These are phyloP conservation scores for Porites lobata DNA, from an alignment of 92 coral and sea anemone species.

Conservation along the genomic window DNA sequence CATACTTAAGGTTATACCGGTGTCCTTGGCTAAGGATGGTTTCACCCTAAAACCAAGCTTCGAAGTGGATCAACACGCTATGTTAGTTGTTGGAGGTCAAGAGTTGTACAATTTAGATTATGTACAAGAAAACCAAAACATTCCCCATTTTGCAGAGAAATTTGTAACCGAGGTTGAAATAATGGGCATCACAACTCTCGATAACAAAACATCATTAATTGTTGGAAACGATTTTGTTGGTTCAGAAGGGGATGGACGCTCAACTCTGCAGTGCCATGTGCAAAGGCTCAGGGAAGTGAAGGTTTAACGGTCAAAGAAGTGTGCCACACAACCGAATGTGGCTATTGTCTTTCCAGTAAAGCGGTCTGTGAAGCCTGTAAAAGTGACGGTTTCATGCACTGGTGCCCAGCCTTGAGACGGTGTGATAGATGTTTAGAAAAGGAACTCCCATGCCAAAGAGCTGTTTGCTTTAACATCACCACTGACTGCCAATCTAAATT, in stretches of 20 bases:
- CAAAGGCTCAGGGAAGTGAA: neutral
- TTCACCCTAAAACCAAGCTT: slow-evolving; percentile 32
- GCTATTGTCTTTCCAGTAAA: slow-evolving; percentile 9
- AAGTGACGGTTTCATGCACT: slow-evolving; percentile 3
- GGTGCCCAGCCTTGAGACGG: slow-evolving; percentile 41
- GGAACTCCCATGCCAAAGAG: slow-evolving; percentile 40
- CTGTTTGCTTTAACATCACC: slow-evolving; percentile 48
- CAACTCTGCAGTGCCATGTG: slow-evolving; percentile 11
- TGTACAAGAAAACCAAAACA: neutral
- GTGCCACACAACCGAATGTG: slow-evolving; percentile 24
- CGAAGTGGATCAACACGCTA: neutral
- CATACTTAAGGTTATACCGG: slow-evolving; percentile 11
- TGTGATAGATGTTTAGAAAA: slow-evolving; percentile 46
- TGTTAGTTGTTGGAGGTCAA: slow-evolving; percentile 29
- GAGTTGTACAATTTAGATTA: slow-evolving; percentile 18
- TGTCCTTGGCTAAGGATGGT: slow-evolving; percentile 32
- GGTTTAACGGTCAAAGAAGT: slow-evolving; percentile 13
- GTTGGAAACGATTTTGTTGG: slow-evolving; percentile 26
- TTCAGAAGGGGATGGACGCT: slow-evolving; percentile 1
- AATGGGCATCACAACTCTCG: slow-evolving; percentile 40
- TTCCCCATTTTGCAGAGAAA: slow-evolving; percentile 19
- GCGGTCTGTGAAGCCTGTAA: slow-evolving; percentile 5
- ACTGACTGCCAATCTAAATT: slow-evolving; percentile 55
- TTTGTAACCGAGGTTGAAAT: slow-evolving; percentile 35
- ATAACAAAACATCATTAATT: slow-evolving; percentile 29